These are phyloP conservation scores for Ariopsis seemanni DNA, from an alignment of 2,113 vertebrate species.

Conservation along the genomic window DNA sequence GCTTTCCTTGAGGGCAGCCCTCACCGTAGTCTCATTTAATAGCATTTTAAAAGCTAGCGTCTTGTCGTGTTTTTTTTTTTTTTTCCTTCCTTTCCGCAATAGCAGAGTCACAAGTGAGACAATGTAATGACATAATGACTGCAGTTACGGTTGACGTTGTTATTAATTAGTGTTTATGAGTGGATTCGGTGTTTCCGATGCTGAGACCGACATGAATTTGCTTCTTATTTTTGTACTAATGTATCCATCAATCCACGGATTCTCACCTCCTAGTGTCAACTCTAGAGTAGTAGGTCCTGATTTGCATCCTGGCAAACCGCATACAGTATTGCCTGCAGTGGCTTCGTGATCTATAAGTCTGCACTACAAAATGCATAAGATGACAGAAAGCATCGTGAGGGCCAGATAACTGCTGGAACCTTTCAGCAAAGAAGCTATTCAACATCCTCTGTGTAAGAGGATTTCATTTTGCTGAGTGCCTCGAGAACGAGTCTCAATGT, in stretches of 20 bases:
- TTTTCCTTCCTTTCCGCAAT: neutral
- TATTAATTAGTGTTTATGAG: neutral
- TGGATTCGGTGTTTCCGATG: neutral
- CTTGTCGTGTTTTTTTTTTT: neutral
- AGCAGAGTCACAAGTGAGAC: neutral
- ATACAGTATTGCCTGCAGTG: neutral
- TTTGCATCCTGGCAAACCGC: neutral
- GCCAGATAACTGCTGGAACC: neutral
- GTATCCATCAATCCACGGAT: neutral
- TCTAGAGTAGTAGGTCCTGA: neutral
- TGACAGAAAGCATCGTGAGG: neutral
- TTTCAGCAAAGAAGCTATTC: neutral
- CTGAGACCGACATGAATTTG: neutral
- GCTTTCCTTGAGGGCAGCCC: conserved; percentile 26
- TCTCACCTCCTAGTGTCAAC: neutral
- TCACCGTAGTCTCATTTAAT: neutral
- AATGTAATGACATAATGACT: neutral
- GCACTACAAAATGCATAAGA: neutral
- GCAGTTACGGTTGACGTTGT: neutral
- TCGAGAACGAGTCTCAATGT: neutral
- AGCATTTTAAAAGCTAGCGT: neutral
- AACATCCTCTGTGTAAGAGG: neutral
- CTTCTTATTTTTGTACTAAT: neutral
- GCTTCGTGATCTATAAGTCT: neutral
- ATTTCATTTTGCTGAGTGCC: neutral